phyloP scores from a whole-genome alignment of 2,888 invertebrate genomes.

The Eupelmus urozonus region DNA sequence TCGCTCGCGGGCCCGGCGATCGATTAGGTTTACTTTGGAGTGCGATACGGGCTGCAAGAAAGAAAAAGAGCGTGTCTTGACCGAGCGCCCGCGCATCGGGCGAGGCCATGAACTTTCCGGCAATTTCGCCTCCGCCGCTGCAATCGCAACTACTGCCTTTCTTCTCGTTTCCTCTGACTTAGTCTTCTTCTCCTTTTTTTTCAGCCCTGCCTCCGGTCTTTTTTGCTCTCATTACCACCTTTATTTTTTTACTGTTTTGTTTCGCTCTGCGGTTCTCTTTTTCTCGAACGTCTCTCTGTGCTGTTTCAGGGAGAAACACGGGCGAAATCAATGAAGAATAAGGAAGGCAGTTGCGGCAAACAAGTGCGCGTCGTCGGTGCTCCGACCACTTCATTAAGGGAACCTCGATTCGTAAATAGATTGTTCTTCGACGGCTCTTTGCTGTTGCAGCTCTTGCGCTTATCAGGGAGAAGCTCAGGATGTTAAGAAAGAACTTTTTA shows the following conservation, averaged over 20 bases:
- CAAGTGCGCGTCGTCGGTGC: background rate
- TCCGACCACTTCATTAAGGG: constrained; percentile 39
- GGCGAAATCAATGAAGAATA: constrained; percentile 52
- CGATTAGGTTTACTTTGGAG: constrained; percentile 63
- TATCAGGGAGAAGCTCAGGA: background rate
- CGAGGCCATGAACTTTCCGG: constrained; percentile 63
- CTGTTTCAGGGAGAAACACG: background rate
- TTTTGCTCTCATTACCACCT: constrained; percentile 36
- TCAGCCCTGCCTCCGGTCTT: background rate
- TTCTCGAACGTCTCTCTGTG: background rate
- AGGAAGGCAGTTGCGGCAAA: constrained; percentile 35
- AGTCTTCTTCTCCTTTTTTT: constrained; percentile 41
- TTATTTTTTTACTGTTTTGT: constrained; percentile 16
- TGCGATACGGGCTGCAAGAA: constrained; percentile 60
- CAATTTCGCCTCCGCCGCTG: constrained; percentile 60
- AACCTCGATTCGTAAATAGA: constrained; percentile 41
- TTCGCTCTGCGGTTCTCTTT: background rate
- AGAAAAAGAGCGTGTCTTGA: constrained; percentile 7
- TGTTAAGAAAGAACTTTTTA: background rate
- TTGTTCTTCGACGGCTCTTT: background rate
- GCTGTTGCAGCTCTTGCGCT: background rate
- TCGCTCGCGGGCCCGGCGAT: too few relatives aligned
- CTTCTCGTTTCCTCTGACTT: constrained; percentile 48
- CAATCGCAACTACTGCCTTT: constrained; percentile 59
- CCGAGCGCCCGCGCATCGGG: constrained; percentile 8